Conservation (phyloP, 2,888 invertebrate species). For the Phania funesta region DNA sequence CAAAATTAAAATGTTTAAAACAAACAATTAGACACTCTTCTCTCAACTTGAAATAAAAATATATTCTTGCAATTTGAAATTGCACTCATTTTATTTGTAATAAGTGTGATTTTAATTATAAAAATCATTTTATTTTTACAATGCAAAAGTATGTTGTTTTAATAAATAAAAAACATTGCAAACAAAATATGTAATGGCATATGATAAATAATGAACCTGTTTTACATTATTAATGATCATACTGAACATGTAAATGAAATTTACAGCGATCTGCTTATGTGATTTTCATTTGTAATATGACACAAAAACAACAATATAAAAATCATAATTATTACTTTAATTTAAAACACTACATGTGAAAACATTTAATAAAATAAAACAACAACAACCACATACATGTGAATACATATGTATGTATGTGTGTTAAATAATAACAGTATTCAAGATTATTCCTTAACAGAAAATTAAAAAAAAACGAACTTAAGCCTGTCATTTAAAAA, state of each 20-base stretch:
- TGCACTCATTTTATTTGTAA: conserved; percentile 13
- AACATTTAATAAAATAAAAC: too few relatives aligned
- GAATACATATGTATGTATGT: too few relatives aligned
- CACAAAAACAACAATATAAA: background rate
- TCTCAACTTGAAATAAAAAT: background rate
- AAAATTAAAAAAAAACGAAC: too few relatives aligned
- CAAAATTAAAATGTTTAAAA: background rate
- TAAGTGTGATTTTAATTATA: conserved; percentile 14
- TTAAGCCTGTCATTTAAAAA: too few relatives aligned
- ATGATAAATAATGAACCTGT: background rate
- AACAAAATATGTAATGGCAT: background rate
- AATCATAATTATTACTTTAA: conserved; percentile 40
- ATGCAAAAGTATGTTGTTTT: background rate
- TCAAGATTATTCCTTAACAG: too few relatives aligned
- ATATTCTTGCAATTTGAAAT: background rate
- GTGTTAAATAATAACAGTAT: too few relatives aligned
- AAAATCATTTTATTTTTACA: conserved; percentile 44
- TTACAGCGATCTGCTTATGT: background rate
- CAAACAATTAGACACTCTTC: background rate
- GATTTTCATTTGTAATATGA: conserved; percentile 24
- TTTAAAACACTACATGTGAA: background rate
- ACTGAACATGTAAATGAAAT: background rate
- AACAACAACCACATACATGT: too few relatives aligned
- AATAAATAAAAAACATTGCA: too few relatives aligned
- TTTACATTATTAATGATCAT: conserved; percentile 2